A percentile compares a stretch with the other conserved stretches of the same genome.
These are phyloP conservation scores for Silurus asotus DNA, from an alignment of 2,113 vertebrate species.

Conservation along the genomic window DNA sequence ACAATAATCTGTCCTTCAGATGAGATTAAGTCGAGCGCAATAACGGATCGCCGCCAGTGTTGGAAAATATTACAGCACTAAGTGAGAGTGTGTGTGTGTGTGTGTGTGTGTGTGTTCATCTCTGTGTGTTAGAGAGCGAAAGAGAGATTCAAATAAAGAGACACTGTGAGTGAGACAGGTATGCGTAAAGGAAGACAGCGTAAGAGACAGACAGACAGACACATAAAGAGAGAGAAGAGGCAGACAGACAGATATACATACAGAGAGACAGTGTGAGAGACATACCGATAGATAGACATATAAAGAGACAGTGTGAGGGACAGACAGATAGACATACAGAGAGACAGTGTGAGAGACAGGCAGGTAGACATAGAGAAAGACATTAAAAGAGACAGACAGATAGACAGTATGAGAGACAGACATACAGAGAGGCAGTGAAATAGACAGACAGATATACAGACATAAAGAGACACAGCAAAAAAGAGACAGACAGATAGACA, in stretches of 20 bases:
- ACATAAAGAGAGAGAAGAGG: not conserved
- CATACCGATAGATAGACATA: not conserved
- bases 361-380: not conserved
- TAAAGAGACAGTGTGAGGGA: not conserved
- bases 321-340: not conserved
- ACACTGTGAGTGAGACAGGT: not conserved
- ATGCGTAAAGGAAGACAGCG: not conserved
- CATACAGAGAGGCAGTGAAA: not conserved
- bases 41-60: constrained; percentile 39
- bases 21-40: constrained; percentile 51
- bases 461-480: too few species aligned
- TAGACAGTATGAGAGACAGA: constrained; percentile 18
- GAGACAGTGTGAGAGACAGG: not conserved
- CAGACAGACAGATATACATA: not conserved
- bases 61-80: constrained; percentile 43
- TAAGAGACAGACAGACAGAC: not conserved
- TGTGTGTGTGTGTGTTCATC: not conserved
- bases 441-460: not conserved
- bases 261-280: not conserved
- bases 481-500: not conserved
- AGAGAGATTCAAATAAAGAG: not conserved
- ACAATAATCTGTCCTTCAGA: constrained; percentile 49
- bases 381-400: not conserved
- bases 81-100: not conserved
- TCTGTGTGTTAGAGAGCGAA: not conserved